Percentiles rank a stretch among this genome's conserved stretches.
Conservation (phyloP, 2,113 vertebrate genomes). For the Phycodurus eques region DNA sequence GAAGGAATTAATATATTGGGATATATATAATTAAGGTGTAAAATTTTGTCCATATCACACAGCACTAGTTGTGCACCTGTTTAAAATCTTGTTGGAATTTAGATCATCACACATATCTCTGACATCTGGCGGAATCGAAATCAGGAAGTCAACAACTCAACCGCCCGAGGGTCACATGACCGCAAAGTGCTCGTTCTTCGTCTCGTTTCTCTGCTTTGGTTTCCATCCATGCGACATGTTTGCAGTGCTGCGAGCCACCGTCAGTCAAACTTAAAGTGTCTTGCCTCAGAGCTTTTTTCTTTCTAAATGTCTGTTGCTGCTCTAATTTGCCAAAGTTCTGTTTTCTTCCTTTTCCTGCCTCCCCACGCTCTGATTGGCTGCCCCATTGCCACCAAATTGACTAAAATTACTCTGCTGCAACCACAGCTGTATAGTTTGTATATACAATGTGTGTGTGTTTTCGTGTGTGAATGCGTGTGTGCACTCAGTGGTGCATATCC, state of each 20-base stretch:
- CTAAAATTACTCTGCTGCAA: slow-evolving; percentile 31
- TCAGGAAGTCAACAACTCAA: background rate
- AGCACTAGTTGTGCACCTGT: too few species aligned
- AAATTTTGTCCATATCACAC: too few species aligned
- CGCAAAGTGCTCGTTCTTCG: background rate
- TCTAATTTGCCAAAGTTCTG: background rate
- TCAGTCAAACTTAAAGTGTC: background rate
- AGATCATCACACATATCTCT: too few species aligned
- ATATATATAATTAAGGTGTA: too few species aligned
- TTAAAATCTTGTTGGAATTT: too few species aligned
- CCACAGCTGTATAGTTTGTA: slow-evolving; percentile 13
- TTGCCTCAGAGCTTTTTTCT: background rate
- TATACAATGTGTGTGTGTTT: slow-evolving; percentile 6
- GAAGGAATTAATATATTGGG: too few species aligned
- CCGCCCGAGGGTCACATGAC: background rate
- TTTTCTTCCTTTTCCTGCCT: background rate
- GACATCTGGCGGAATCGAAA: too few species aligned
- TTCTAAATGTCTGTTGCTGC: background rate
- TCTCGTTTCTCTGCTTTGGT: too few species aligned
- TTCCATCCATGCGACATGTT: background rate
- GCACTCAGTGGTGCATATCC: too few species aligned
- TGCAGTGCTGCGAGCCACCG: slow-evolving; percentile 1
- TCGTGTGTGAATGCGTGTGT: too few species aligned
- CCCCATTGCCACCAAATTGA: slow-evolving; percentile 17
- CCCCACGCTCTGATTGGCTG: slow-evolving; percentile 19